Percentiles rank a stretch among this genome's conserved stretches.
Evolutionary conservation across 2,113 vertebrate genomes (phyloP).

Genomic region (Casuarius casuarius): DNA sequence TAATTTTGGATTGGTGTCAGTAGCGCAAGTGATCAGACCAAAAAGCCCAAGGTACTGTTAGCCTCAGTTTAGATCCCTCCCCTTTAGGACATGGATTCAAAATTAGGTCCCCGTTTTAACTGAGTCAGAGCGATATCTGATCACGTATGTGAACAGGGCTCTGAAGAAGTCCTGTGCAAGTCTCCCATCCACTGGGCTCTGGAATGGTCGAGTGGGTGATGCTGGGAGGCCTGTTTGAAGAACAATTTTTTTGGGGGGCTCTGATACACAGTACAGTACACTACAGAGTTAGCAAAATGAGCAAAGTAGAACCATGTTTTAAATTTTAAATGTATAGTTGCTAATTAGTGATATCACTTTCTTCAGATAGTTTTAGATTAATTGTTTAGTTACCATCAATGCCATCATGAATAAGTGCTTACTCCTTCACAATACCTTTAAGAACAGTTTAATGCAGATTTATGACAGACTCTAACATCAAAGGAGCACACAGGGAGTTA

Average conservation of each 20-base stretch:
- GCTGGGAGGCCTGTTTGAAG: not conserved
- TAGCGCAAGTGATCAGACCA: not conserved
- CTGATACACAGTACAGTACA: not conserved
- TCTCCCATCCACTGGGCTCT: not conserved
- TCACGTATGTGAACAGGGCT: not conserved
- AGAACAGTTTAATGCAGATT: not conserved
- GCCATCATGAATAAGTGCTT: not conserved
- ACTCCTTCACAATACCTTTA: not conserved
- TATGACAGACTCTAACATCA: not conserved
- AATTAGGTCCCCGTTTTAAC: not conserved
- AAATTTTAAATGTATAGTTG: not conserved
- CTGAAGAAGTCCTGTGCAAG: not conserved
- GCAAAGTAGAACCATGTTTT: not conserved
- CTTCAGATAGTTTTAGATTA: not conserved
- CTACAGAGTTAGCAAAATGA: not conserved
- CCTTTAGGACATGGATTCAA: not conserved
- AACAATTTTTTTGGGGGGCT: not conserved
- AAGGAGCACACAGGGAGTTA: not conserved
- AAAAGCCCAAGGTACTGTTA: not conserved
- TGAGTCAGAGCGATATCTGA: not conserved
- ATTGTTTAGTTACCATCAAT: not conserved
- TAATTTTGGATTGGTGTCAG: not conserved
- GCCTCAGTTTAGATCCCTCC: not conserved
- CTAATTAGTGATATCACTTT: not conserved
- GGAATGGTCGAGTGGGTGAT: not conserved